phyloP scores from a whole-genome alignment of 2,113 vertebrate genomes.

The Gymnogyps californianus region DNA sequence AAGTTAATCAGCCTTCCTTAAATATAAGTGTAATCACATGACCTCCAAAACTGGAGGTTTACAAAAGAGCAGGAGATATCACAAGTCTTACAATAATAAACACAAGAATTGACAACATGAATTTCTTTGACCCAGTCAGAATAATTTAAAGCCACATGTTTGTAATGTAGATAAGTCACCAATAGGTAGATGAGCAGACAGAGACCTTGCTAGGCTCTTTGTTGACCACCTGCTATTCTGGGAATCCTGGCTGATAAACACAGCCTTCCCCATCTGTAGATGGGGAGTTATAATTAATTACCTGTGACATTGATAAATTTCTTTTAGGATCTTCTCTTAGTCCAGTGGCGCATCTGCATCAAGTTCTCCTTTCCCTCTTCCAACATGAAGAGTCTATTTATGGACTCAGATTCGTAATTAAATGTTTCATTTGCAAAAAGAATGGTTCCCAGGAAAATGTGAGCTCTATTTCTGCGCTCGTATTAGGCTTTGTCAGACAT shows the following conservation, averaged over 20 bases:
- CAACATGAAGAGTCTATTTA: conserved; percentile 59
- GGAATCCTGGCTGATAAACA: conserved; percentile 58
- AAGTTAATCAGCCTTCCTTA: background rate
- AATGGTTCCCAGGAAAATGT: conserved; percentile 69
- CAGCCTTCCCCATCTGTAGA: conserved; percentile 44
- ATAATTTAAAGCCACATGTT: background rate
- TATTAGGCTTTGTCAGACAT: conserved; percentile 58
- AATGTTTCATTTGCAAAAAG: conserved; percentile 73
- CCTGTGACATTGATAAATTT: conserved; percentile 73
- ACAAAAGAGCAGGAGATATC: background rate
- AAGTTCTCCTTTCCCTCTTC: background rate
- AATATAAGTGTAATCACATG: background rate
- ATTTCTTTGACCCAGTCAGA: background rate
- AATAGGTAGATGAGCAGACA: conserved; percentile 30
- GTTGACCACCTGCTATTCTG: conserved; percentile 58
- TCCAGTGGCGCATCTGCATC: conserved; percentile 50
- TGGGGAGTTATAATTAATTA: conserved; percentile 73
- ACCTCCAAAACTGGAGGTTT: background rate
- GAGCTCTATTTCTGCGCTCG: conserved; percentile 49
- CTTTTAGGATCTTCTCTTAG: conserved; percentile 64
- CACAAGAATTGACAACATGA: background rate
- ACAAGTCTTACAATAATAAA: background rate
- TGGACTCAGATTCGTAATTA: conserved; percentile 62
- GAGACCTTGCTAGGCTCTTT: conserved; percentile 53
- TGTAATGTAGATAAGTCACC: background rate